Percentiles rank a stretch among this genome's conserved stretches.
Evolutionary conservation across 2,888 invertebrate species (phyloP).

Genomic region (Microctonus aethiopoides): DNA sequence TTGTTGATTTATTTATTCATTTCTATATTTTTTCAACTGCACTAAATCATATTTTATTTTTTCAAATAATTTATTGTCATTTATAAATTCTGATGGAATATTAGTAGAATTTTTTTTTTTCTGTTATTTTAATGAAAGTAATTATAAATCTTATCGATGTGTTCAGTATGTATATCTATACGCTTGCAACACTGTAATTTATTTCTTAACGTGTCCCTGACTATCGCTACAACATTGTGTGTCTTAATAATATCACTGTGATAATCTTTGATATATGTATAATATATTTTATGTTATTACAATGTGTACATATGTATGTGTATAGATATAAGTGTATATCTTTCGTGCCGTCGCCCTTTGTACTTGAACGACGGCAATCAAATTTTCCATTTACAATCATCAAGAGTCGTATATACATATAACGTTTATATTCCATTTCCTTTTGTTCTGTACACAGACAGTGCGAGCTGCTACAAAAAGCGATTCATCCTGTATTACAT

Average conservation of each 20-base stretch:
- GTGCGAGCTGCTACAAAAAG: background rate
- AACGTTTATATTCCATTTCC: background rate
- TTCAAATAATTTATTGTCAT: background rate
- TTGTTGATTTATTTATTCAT: background rate
- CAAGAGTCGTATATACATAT: background rate
- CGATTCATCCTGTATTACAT: background rate
- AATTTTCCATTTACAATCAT: slow-evolving; percentile 9
- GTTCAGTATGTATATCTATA: background rate
- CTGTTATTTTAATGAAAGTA: background rate
- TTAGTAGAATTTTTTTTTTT: background rate
- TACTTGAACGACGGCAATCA: slow-evolving; percentile 33
- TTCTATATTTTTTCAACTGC: background rate
- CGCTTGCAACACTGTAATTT: background rate
- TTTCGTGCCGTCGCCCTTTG: slow-evolving; percentile 29
- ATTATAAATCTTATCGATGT: background rate
- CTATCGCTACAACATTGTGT: background rate
- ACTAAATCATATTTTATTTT: background rate
- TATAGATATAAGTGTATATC: no score
- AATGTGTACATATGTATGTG: background rate
- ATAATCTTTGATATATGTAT: background rate
- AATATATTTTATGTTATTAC: background rate
- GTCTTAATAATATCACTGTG: background rate
- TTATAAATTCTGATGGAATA: background rate
- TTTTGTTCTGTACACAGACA: background rate
- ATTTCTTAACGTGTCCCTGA: background rate